phyloP scores from a whole-genome alignment of 1,140 invertebrate species.

The Drosophila santomea region DNA sequence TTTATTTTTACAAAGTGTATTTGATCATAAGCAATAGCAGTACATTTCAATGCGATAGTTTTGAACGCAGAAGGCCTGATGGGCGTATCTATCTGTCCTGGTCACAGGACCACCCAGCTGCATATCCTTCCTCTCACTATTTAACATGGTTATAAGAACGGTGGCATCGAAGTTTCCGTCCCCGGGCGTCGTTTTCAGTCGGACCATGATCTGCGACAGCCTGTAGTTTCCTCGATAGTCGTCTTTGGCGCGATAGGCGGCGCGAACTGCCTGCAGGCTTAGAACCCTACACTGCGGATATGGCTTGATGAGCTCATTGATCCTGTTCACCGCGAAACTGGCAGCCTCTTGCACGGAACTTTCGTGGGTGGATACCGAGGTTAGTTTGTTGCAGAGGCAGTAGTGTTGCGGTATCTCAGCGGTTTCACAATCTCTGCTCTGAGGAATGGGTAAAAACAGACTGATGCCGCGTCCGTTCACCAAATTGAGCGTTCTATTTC shows the following conservation, averaged over 20 bases:
- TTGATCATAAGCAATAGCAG: too few relatives aligned
- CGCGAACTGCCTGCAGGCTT: conserved; percentile 44
- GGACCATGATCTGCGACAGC: conserved; percentile 22
- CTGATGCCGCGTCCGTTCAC: conserved; percentile 87
- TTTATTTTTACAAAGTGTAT: too few relatives aligned
- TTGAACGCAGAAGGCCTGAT: conserved; percentile 40
- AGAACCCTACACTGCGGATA: conserved; percentile 27
- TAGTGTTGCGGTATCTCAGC: conserved; percentile 84
- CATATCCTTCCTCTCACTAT: conserved; percentile 1
- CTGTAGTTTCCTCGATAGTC: not conserved
- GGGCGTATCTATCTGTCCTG: conserved; percentile 39
- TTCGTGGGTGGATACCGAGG: not conserved
- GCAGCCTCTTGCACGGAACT: conserved; percentile 19
- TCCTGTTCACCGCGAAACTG: conserved; percentile 21
- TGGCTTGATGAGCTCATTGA: conserved; percentile 25
- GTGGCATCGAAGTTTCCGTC: conserved; percentile 42
- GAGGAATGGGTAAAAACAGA: conserved; percentile 89
- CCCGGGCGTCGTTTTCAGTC: conserved; percentile 26
- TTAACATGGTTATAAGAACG: not conserved
- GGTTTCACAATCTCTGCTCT: conserved; percentile 88
- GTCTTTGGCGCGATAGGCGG: conserved; percentile 85
- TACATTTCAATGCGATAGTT: conserved; percentile 52
- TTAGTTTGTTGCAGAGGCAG: conserved; percentile 36
- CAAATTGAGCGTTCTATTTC: conserved; percentile 28
- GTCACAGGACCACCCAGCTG: conserved; percentile 22